phyloP scores from a whole-genome alignment of 2,888 invertebrate species.

The Choristoneura rosaceana region DNA sequence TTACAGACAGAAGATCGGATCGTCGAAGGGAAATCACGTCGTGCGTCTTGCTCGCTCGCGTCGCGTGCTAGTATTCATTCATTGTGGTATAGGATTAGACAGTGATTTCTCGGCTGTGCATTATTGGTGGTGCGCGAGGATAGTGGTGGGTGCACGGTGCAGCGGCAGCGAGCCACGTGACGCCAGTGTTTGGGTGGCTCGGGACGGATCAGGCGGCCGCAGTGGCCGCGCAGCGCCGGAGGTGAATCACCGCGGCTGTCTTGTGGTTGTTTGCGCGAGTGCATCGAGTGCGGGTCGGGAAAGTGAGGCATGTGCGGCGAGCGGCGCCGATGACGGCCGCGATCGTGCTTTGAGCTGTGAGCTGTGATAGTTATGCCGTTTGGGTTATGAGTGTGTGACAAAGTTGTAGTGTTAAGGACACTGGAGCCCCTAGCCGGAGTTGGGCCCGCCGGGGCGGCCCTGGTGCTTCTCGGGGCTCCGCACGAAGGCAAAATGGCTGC shows the following conservation, averaged over 20 bases:
- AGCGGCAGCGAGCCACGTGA: conserved; percentile 60
- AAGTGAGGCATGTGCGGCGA: conserved; percentile 83
- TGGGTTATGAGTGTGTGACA: conserved; percentile 85
- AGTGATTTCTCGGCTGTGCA: conserved; percentile 67
- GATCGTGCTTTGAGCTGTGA: conserved; percentile 75
- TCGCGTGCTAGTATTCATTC: conserved; percentile 62
- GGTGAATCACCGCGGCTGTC: conserved; percentile 81
- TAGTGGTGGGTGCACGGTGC: conserved; percentile 67
- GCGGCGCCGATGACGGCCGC: conserved; percentile 80
- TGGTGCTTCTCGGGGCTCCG: conserved; percentile 86
- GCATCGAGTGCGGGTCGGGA: conserved; percentile 80
- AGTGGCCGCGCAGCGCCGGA: conserved; percentile 74
- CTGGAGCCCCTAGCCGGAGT: conserved; percentile 88
- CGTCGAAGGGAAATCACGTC: conserved; percentile 74
- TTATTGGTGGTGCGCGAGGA: conserved; percentile 68
- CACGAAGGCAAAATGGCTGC: conserved; percentile 88
- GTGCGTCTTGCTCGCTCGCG: conserved; percentile 70
- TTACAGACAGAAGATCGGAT: conserved; percentile 69
- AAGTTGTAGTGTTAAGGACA: conserved; percentile 84
- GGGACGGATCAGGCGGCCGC: conserved; percentile 74
- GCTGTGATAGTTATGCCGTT: conserved; percentile 79
- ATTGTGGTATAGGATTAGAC: conserved; percentile 64
- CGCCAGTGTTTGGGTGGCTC: conserved; percentile 78
- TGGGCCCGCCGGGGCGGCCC: conserved; percentile 86
- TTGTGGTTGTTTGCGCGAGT: conserved; percentile 83